phyloP scores from a whole-genome alignment of 2,888 invertebrate species.

The Galerucella calmariensis region DNA sequence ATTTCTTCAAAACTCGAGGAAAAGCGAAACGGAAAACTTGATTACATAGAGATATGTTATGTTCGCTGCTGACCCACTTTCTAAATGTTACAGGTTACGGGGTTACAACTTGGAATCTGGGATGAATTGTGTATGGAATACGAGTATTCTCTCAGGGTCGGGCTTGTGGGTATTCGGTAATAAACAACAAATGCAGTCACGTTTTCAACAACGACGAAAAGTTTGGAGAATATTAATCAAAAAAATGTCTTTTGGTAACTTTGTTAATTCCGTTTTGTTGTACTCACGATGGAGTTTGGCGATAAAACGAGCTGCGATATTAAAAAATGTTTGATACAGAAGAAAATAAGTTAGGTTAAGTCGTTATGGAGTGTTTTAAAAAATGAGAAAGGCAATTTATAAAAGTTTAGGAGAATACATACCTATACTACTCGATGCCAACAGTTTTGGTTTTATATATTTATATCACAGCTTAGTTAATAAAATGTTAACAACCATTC shows the following conservation, averaged over 20 bases:
- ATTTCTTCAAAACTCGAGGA: background rate
- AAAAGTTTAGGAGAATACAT: no score
- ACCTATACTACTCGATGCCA: no score
- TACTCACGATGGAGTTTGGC: background rate
- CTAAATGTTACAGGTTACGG: slow-evolving; percentile 44
- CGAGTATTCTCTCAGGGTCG: slow-evolving; percentile 9
- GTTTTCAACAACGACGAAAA: background rate
- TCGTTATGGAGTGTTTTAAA: background rate
- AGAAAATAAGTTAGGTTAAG: background rate
- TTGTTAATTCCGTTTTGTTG: background rate
- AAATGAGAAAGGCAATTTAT: background rate
- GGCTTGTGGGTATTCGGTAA: background rate
- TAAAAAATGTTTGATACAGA: background rate
- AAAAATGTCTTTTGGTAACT: background rate
- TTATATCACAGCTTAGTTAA: no score
- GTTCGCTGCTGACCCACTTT: slow-evolving; percentile 39
- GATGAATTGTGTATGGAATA: slow-evolving; percentile 12
- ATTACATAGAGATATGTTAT: slow-evolving; percentile 15
- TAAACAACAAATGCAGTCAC: background rate
- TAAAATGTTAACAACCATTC: no score
- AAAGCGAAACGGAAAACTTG: slow-evolving; percentile 12
- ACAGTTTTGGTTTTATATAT: no score
- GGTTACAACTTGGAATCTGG: slow-evolving; percentile 31
- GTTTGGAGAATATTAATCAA: background rate
- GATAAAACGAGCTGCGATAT: background rate